These are phyloP conservation scores for Anthonomus grandis DNA, from an alignment of 1,140 invertebrate species.

Conservation along the genomic window DNA sequence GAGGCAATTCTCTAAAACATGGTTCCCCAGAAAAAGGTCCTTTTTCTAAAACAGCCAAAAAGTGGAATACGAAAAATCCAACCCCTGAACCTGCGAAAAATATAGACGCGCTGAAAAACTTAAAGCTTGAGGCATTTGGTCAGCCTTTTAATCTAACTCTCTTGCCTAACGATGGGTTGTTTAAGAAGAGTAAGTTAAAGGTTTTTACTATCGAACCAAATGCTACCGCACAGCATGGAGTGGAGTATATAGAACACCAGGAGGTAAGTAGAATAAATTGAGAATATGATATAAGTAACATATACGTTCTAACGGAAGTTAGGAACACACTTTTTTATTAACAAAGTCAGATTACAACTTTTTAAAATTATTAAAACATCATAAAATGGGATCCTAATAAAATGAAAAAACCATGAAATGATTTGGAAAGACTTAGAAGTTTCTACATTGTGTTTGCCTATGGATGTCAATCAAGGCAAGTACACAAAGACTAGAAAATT, in stretches of 20 bases:
- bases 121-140: slow-evolving; percentile 75
- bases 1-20: slow-evolving; percentile 1
- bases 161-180: slow-evolving; percentile 66
- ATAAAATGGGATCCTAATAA: too few relatives aligned
- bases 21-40: slow-evolving; percentile 4
- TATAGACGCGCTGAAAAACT: slow-evolving; percentile 46
- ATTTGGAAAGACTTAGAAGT: too few relatives aligned
- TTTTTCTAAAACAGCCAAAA: slow-evolving; percentile 9
- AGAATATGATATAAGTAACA: too few relatives aligned
- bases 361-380: too few relatives aligned
- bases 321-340: too few relatives aligned
- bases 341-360: too few relatives aligned
- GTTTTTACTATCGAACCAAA: slow-evolving; percentile 73
- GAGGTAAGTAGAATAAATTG: slow-evolving; percentile 66
- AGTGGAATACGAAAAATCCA: slow-evolving; percentile 14
- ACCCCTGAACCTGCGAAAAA: slow-evolving; percentile 11
- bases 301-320: too few relatives aligned
- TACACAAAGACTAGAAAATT: too few relatives aligned
- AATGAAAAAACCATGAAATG: too few relatives aligned
- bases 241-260: slow-evolving; percentile 71
- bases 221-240: slow-evolving; percentile 64
- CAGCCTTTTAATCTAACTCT: slow-evolving; percentile 68
- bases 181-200: slow-evolving; percentile 67
- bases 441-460: too few relatives aligned
- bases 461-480: too few relatives aligned